phyloP scores from a whole-genome alignment of 2,888 invertebrate genomes.

The Camponotus fellah region DNA sequence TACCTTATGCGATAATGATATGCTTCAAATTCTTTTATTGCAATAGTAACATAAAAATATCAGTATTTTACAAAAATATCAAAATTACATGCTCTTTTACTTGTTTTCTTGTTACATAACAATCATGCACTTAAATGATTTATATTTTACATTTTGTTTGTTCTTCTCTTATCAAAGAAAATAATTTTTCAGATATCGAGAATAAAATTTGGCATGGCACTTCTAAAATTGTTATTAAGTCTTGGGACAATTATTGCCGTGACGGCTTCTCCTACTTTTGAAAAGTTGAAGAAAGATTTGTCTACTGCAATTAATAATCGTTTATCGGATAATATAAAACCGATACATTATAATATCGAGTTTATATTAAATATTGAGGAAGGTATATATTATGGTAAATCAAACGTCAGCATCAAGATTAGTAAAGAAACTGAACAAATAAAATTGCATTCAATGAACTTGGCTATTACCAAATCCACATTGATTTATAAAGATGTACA shows the following conservation, averaged over 20 bases:
- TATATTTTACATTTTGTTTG: no score
- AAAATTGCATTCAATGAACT: constrained; percentile 36
- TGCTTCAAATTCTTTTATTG: not conserved
- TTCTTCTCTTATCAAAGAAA: not conserved
- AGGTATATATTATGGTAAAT: constrained; percentile 72
- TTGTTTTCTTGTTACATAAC: not conserved
- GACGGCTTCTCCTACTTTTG: not conserved
- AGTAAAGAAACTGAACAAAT: constrained; percentile 54
- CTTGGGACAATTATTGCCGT: not conserved
- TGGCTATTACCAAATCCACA: constrained; percentile 12
- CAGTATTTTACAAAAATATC: not conserved
- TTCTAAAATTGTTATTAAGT: not conserved
- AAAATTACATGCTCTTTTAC: not conserved
- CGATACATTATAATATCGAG: constrained; percentile 87
- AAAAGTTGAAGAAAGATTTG: not conserved
- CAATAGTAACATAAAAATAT: not conserved
- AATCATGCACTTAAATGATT: not conserved
- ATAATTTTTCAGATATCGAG: not conserved
- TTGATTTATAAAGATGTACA: not conserved
- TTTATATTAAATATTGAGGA: constrained; percentile 86
- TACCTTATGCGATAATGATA: not conserved
- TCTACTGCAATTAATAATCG: constrained; percentile 75
- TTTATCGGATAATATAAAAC: constrained; percentile 87
- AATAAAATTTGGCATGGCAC: not conserved
- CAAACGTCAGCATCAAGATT: constrained; percentile 59